Evolutionary conservation across 1,140 invertebrate genomes (phyloP), one percentile per base, ranked within the genome.

Genomic region (Orussus abietinus): DNA sequence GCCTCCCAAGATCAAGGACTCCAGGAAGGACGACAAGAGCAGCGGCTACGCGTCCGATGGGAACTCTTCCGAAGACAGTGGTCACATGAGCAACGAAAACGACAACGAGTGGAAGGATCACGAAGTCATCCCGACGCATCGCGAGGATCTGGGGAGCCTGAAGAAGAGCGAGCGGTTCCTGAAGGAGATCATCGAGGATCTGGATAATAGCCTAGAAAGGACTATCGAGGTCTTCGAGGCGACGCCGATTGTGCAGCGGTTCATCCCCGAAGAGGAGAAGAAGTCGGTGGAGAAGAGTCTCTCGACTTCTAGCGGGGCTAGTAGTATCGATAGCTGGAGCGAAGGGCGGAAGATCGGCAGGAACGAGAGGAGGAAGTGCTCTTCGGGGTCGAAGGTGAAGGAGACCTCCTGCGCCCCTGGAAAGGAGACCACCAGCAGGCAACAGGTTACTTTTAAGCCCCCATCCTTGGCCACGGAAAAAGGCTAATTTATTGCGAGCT

Each of bases 21-120:
- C 32, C 10, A 45, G 45, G 2, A 67, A 64, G 21, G 44, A 58
- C 28, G 59, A 64, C 13, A 63, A 65, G 35, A 59, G 12, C 47
- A 62, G 57, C 28, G 65, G 69, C 3, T 73, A 72, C 34, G 47
- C 49, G 0, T 71, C 69, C 4, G 70, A 73, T 37, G 66, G 66
- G 0, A 72, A 72, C 49, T 82, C 80, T 49, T 86, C 83, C 22
- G 84, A 87, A 55, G 84, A 87, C 63, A 86, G 83, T 15, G 84
- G 84, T 30, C 84, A 87, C 65, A 85, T 85, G 38, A 86, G 84
- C 28, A 86, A 85, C 51, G 83, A 84, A 51, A 77, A 77, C 50
- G 78, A 81, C 12, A 66, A 67, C 1, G 72, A 75, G 43, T 57
- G 52, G 54, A 61, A 63, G 21, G 55, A 59, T 3, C 30, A 44